These are phyloP conservation scores for Xiphias gladius DNA, from an alignment of 2,113 vertebrate genomes.

Conservation along the genomic window DNA sequence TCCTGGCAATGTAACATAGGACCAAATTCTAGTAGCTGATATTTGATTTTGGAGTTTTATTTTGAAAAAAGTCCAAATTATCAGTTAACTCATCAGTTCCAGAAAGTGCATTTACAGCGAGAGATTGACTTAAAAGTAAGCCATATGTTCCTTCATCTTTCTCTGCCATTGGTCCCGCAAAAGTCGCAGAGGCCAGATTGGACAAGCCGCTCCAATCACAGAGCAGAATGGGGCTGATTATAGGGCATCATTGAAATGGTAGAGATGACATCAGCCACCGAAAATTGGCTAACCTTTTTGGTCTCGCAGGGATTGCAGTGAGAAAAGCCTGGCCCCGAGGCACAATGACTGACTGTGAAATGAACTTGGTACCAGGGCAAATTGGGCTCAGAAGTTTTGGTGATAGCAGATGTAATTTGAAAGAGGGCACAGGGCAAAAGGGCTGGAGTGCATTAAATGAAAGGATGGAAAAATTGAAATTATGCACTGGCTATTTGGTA, in stretches of 20 bases:
- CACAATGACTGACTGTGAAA: slow-evolving; percentile 67
- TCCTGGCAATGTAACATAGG: background rate
- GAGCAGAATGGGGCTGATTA: slow-evolving; percentile 72
- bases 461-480: slow-evolving; percentile 36
- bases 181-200: slow-evolving; percentile 48
- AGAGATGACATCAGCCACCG: slow-evolving; percentile 78
- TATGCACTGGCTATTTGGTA: slow-evolving; percentile 6
- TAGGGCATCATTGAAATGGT: slow-evolving; percentile 66
- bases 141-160: slow-evolving; percentile 42
- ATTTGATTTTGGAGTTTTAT: background rate
- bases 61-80: slow-evolving; percentile 23
- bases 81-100: slow-evolving; percentile 28
- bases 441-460: slow-evolving; percentile 24
- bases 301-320: slow-evolving; percentile 53
- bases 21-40: background rate
- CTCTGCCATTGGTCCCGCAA: slow-evolving; percentile 26
- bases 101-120: background rate
- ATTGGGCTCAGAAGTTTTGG: slow-evolving; percentile 26
- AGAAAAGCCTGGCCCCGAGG: slow-evolving; percentile 46
- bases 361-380: slow-evolving; percentile 36
- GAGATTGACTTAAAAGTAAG: slow-evolving; percentile 44
- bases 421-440: background rate
- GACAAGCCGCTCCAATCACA: slow-evolving; percentile 69
- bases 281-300: slow-evolving; percentile 70
- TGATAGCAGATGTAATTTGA: slow-evolving; percentile 50